Evolutionary conservation across 2,888 invertebrate species (phyloP).

Genomic region (Stenchaetothrips biformis): DNA sequence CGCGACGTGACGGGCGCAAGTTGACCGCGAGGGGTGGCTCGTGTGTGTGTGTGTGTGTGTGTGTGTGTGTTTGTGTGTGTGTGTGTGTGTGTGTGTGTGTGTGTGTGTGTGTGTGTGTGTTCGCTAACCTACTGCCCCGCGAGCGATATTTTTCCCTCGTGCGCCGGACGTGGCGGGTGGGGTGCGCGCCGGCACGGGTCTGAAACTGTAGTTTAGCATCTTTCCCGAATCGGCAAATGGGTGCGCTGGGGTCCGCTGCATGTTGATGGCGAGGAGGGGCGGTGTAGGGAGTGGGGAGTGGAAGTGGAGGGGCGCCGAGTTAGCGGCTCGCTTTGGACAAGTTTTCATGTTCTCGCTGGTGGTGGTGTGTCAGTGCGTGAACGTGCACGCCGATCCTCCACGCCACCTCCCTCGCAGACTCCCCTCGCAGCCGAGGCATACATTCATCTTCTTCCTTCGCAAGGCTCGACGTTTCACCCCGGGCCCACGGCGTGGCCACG

Average conservation of each 20-base stretch:
- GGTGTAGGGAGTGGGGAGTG: neutral
- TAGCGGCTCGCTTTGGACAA: neutral
- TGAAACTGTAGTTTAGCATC: too few relatives aligned
- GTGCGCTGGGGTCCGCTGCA: neutral
- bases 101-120: too few relatives aligned
- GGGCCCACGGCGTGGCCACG: neutral
- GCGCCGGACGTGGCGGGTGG: too few relatives aligned
- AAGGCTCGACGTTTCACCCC: too few relatives aligned
- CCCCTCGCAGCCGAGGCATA: too few relatives aligned
- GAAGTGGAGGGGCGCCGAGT: neutral
- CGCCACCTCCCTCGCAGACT: neutral
- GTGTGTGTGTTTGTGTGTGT: too few relatives aligned
- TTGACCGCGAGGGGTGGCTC: neutral
- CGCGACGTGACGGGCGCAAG: constrained; percentile 1
- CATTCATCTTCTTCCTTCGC: too few relatives aligned
- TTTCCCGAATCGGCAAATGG: neutral
- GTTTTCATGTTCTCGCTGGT: neutral
- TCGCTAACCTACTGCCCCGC: too few relatives aligned
- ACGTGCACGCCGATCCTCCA: neutral
- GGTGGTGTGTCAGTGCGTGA: neutral
- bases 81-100: too few relatives aligned
- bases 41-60: too few relatives aligned
- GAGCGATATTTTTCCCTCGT: too few relatives aligned
- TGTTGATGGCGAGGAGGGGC: neutral
- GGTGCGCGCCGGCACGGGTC: too few relatives aligned